Evolutionary conservation across 1,140 invertebrate species (phyloP).

Genomic region (Macrobrachium rosenbergii): DNA sequence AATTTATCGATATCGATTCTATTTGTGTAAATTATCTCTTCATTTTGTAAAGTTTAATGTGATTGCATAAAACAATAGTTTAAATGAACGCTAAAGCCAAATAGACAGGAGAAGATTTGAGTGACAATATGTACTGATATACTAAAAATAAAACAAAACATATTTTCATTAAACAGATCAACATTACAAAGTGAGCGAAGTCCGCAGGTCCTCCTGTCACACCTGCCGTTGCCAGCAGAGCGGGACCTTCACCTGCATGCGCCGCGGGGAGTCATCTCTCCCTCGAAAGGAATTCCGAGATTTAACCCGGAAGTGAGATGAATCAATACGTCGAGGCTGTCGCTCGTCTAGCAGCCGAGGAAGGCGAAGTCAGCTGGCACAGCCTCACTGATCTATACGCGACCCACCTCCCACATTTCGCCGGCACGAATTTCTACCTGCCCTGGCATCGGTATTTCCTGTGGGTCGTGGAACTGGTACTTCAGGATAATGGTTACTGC

Average conservation of each 20-base stretch:
- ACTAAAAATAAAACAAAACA: too few relatives aligned
- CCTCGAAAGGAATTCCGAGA: slow-evolving; percentile 13
- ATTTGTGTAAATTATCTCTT: too few relatives aligned
- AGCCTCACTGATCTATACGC: neutral
- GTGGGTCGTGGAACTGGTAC: neutral
- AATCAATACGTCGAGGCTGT: neutral
- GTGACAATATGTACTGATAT: too few relatives aligned
- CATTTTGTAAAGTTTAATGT: too few relatives aligned
- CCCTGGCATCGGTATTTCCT: slow-evolving; percentile 22
- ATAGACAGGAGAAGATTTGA: too few relatives aligned
- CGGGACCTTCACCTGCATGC: neutral
- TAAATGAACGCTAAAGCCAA: too few relatives aligned
- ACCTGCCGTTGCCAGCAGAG: neutral
- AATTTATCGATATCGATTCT: too few relatives aligned
- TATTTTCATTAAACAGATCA: neutral
- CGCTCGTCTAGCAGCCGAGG: neutral
- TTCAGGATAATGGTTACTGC: neutral
- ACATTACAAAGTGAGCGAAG: neutral
- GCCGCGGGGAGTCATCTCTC: neutral
- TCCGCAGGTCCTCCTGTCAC: neutral
- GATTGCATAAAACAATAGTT: too few relatives aligned
- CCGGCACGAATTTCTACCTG: slow-evolving; percentile 2
- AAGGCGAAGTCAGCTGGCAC: slow-evolving; percentile 5
- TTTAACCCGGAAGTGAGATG: neutral
- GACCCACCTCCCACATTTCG: neutral